Percentiles rank a stretch among this genome's conserved stretches.
phyloP scores from a whole-genome alignment of 2,888 invertebrate species.

The Tiliacea aurago region DNA sequence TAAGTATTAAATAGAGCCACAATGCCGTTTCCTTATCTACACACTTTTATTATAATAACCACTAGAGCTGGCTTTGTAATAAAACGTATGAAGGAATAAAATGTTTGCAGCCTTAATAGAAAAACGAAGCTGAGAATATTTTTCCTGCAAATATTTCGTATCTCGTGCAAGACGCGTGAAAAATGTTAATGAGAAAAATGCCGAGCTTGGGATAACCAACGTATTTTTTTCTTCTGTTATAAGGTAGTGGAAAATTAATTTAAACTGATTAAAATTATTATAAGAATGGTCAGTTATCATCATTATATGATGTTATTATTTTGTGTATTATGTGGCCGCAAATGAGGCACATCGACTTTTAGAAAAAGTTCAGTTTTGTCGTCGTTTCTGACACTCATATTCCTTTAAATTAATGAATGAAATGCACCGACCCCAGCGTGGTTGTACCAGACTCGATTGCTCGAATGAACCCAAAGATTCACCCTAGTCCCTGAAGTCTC shows the following conservation, averaged over 20 bases:
- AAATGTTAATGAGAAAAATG: slow-evolving; percentile 28
- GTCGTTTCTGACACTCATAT: no score
- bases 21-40: slow-evolving; percentile 14
- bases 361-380: no score
- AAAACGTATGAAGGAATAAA: slow-evolving; percentile 6
- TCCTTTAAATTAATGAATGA: no score
- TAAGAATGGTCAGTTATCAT: background rate
- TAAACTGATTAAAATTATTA: no score
- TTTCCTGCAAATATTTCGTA: slow-evolving; percentile 21
- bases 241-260: background rate
- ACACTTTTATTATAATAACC: slow-evolving; percentile 18
- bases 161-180: slow-evolving; percentile 18
- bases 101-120: slow-evolving; percentile 24
- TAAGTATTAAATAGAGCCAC: background rate
- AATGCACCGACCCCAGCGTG: no score
- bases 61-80: background rate
- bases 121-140: slow-evolving; percentile 31
- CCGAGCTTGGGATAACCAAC: background rate
- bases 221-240: slow-evolving; percentile 1
- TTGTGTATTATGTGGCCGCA: background rate
- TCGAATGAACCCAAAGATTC: no score
- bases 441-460: no score
- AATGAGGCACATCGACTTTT: no score
- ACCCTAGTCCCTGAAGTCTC: no score
- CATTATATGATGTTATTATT: background rate